phyloP scores from a whole-genome alignment of 2,797 vertebrate genomes.

The Semotilus atromaculatus region DNA sequence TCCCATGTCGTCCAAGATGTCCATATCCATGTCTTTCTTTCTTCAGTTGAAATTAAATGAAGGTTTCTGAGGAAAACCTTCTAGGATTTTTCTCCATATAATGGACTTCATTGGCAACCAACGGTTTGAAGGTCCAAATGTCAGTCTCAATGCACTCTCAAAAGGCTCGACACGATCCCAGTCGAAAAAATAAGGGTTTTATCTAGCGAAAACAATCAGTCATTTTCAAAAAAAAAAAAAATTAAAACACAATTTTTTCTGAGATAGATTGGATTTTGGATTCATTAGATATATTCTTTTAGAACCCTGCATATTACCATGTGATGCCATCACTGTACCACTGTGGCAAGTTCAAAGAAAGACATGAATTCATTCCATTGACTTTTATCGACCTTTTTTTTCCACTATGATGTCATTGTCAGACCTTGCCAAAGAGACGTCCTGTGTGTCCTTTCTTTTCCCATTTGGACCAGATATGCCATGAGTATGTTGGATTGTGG shows the following conservation, averaged over 20 bases:
- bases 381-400: not conserved
- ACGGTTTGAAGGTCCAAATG: no score
- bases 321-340: not conserved
- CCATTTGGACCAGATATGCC: conserved; percentile 63
- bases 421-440: conserved; percentile 15
- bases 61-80: no score
- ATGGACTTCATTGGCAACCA: no score
- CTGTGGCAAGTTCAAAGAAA: not conserved
- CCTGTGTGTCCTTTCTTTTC: conserved; percentile 42
- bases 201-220: no score
- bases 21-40: no score
- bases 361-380: not conserved
- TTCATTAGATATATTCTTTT: not conserved
- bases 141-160: no score
- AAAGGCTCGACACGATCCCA: no score
- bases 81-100: no score
- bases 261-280: not conserved
- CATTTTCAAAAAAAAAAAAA: no score
- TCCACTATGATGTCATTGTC: not conserved
- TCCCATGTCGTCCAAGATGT: no score
- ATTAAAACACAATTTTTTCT: not conserved
- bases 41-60: no score
- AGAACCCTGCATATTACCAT: not conserved
- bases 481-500: conserved; percentile 71
- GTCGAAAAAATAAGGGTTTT: no score